Evolutionary conservation across 2,113 vertebrate species (phyloP).

Genomic region (Aegithalos caudatus): DNA sequence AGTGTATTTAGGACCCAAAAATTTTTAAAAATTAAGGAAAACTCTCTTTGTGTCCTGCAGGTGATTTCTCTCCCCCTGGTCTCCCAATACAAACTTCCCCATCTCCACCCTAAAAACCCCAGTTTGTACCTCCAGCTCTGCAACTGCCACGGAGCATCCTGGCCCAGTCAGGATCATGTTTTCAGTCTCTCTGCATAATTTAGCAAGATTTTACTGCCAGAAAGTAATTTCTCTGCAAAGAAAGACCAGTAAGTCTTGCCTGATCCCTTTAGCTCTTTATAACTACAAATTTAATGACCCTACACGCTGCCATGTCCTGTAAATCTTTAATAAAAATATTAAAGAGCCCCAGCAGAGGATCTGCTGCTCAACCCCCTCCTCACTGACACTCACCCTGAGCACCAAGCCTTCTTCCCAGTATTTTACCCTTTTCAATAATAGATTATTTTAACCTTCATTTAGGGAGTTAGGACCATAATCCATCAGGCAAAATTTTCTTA

Average conservation of each 20-base stretch:
- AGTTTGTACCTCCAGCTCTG: not conserved
- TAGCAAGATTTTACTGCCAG: not conserved
- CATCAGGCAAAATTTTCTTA: not conserved
- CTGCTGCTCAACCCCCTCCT: not conserved
- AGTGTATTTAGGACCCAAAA: not conserved
- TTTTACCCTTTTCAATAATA: not conserved
- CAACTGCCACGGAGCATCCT: not conserved
- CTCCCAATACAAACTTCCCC: not conserved
- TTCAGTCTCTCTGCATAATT: not conserved
- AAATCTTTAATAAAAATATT: not conserved
- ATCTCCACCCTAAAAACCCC: not conserved
- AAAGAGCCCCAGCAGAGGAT: not conserved
- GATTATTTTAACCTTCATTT: constrained; percentile 32
- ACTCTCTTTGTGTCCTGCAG: not conserved
- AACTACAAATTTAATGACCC: constrained; percentile 10
- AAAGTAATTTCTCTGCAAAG: not conserved
- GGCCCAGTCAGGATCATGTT: not conserved
- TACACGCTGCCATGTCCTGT: rapidly evolving
- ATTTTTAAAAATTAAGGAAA: not conserved
- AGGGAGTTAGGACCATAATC: not conserved
- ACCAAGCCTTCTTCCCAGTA: not conserved
- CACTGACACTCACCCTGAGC: not conserved
- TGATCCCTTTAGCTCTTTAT: not conserved
- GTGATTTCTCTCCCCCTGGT: not conserved
- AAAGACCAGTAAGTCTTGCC: not conserved